These are phyloP conservation scores for Leptopilina syphax DNA, from an alignment of 2,888 invertebrate genomes.

Conservation along the genomic window DNA sequence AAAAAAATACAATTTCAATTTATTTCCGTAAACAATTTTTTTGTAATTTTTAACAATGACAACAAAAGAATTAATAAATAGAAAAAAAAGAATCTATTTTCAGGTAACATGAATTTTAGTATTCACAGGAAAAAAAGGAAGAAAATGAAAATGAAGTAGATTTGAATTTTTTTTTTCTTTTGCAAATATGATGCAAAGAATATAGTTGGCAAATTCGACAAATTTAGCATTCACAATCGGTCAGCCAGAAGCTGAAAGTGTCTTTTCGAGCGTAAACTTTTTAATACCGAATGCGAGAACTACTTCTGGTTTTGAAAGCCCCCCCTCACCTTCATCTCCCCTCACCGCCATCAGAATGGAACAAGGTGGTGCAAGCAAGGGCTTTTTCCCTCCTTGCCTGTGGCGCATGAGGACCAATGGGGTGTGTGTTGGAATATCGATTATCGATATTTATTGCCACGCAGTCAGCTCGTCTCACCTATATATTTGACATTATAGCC, in stretches of 20 bases:
- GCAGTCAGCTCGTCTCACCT: constrained; percentile 65
- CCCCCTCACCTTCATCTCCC: constrained; percentile 8
- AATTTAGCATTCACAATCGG: constrained; percentile 65
- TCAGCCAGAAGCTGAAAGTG: constrained; percentile 61
- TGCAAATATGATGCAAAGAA: neutral
- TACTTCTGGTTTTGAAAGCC: constrained; percentile 67
- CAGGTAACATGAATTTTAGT: too few relatives aligned
- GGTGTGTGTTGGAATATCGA: constrained; percentile 64
- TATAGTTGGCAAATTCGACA: constrained; percentile 45
- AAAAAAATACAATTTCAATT: neutral
- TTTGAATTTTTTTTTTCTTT: too few relatives aligned
- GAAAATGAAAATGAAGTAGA: neutral
- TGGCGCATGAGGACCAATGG: constrained; percentile 62
- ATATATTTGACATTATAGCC: constrained; percentile 58
- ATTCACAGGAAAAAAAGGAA: constrained; percentile 18
- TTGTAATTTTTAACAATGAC: neutral
- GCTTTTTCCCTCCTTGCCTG: constrained; percentile 55
- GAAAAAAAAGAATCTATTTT: neutral
- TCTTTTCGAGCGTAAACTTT: constrained; percentile 64
- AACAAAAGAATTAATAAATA: neutral
- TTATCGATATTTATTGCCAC: constrained; percentile 72
- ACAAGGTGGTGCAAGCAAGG: constrained; percentile 33
- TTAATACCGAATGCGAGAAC: constrained; percentile 66
- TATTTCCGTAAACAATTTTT: neutral
- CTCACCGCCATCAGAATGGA: constrained; percentile 48